These are phyloP conservation scores for Anorthoa munda DNA, from an alignment of 2,888 invertebrate genomes.

Conservation along the genomic window DNA sequence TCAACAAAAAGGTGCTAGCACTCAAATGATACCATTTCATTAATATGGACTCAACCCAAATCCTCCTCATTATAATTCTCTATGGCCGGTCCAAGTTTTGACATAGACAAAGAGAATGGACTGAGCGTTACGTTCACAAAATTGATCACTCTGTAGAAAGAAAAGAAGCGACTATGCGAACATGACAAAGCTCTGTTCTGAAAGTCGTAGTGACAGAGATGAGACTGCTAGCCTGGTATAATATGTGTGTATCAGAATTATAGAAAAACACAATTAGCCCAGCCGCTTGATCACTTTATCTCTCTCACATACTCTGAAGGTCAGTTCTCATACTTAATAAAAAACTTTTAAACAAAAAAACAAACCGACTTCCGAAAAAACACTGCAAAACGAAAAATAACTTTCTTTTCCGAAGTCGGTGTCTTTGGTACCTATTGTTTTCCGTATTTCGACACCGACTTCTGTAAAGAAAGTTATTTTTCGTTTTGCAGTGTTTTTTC, in stretches of 20 bases:
- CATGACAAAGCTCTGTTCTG: neutral
- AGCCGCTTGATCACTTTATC: neutral
- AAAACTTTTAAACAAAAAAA: no score
- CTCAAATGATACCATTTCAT: constrained; percentile 41
- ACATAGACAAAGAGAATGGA: neutral
- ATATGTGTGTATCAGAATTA: neutral
- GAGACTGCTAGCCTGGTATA: no score
- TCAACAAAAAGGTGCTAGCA: constrained; percentile 17
- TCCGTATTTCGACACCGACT: no score
- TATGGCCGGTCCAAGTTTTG: constrained; percentile 50
- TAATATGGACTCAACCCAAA: constrained; percentile 40
- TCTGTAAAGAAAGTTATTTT: no score
- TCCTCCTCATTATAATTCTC: constrained; percentile 56
- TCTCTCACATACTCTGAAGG: neutral
- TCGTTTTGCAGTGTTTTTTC: no score
- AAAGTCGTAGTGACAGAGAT: neutral
- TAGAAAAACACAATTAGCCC: neutral
- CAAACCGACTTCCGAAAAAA: no score
- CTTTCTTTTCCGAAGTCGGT: no score
- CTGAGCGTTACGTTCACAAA: neutral
- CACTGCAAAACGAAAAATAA: no score
- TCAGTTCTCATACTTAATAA: no score
- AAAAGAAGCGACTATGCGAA: accelerated
- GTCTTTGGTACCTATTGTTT: no score
- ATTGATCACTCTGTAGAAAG: neutral